phyloP scores from a whole-genome alignment of 2,113 vertebrate genomes.

The Bettongia penicillata region DNA sequence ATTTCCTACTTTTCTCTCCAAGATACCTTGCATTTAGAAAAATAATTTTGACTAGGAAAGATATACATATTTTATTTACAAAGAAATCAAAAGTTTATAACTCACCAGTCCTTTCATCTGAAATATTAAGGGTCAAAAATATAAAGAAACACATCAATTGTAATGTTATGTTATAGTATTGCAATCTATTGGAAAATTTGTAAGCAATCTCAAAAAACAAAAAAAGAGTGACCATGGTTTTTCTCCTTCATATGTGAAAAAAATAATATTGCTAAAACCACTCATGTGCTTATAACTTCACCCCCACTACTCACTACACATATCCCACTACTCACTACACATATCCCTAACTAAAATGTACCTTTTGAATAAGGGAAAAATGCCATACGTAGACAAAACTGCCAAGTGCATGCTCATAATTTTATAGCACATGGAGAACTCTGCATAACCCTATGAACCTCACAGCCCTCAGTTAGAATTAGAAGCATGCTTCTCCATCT shows the following conservation, averaged over 20 bases:
- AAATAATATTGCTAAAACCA: not conserved
- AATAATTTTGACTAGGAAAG: not conserved
- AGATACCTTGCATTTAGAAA: constrained; percentile 26
- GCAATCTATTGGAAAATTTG: constrained; percentile 10
- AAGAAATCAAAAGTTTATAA: constrained; percentile 55
- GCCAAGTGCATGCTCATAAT: no score
- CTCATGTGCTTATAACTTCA: not conserved
- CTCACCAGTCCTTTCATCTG: constrained; percentile 5
- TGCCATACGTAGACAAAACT: not conserved
- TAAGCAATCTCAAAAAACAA: constrained; percentile 14
- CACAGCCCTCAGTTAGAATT: no score
- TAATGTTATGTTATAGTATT: constrained; percentile 13
- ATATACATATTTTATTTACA: constrained; percentile 43
- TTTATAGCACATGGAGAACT: no score
- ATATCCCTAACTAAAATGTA: not conserved
- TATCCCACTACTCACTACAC: no score
- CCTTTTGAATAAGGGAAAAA: not conserved
- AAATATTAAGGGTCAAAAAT: constrained; percentile 32
- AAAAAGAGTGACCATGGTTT: not conserved
- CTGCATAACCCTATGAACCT: no score
- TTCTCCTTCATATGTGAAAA: not conserved
- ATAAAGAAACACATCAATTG: constrained; percentile 34
- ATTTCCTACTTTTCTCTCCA: not conserved
- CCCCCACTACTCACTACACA: no score
- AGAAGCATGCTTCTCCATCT: not conserved